A percentile compares a stretch with the other conserved stretches of the same genome.
These are phyloP conservation scores for Laupala kohalensis DNA, from an alignment of 1,140 invertebrate genomes.

Conservation along the genomic window DNA sequence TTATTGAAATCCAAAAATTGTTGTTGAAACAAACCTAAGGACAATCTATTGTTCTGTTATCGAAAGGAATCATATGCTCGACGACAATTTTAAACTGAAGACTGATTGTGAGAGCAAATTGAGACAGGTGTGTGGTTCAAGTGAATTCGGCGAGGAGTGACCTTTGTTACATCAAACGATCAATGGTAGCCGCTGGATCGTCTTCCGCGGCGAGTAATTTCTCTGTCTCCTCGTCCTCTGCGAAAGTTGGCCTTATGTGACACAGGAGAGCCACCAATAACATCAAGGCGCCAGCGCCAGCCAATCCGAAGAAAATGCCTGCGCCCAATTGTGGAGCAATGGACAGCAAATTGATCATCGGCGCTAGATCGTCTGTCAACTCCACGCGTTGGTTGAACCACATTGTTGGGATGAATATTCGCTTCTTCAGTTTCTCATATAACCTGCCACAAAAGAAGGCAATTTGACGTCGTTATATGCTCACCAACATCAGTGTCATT, in stretches of 20 bases:
- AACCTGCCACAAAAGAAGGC: no score
- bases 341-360: conserved; percentile 24
- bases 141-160: background rate
- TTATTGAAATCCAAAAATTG: no score
- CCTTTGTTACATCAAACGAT: no score
- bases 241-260: background rate
- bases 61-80: no score
- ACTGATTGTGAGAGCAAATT: no score
- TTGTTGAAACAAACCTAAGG: no score
- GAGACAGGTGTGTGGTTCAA: background rate
- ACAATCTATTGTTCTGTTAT: no score
- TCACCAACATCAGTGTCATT: no score
- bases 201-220: background rate
- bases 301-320: conserved; percentile 17
- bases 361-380: conserved; percentile 38
- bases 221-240: background rate
- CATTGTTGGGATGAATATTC: conserved; percentile 54
- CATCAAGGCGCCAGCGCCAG: background rate
- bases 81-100: no score
- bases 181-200: background rate
- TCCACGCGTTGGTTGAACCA: conserved; percentile 59
- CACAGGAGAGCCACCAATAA: background rate
- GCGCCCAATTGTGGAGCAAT: conserved; percentile 23
- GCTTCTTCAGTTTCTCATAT: conserved; percentile 36
- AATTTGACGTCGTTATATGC: no score